These are phyloP conservation scores for Eupithecia pulchellata DNA, from an alignment of 2,888 invertebrate genomes.

Conservation along the genomic window DNA sequence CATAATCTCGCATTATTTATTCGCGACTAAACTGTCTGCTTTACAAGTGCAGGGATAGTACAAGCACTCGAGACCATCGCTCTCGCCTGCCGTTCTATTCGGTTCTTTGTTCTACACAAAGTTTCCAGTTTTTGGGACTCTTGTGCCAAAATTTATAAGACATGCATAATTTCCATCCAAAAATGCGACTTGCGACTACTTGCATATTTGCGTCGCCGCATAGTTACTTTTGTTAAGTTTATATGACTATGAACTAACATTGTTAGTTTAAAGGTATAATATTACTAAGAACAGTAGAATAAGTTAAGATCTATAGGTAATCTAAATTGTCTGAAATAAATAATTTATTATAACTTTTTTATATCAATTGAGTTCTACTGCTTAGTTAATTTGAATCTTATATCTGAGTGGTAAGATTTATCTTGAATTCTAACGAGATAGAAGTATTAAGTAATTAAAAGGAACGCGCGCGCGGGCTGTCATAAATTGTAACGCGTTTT, in stretches of 20 bases:
- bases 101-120: not conserved
- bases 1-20: constrained; percentile 85
- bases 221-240: no score
- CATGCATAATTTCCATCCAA: no score
- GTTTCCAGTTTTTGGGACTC: not conserved
- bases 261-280: no score
- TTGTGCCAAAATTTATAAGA: not conserved
- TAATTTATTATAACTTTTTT: no score
- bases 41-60: not conserved
- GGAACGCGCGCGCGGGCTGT: constrained; percentile 72
- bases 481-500: constrained; percentile 78
- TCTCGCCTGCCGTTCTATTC: not conserved
- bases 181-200: no score
- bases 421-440: not conserved
- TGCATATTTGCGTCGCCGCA: no score
- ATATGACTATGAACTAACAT: no score
- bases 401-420: constrained; percentile 1
- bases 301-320: no score
- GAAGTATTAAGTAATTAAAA: constrained; percentile 81
- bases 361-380: not conserved
- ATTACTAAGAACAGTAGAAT: no score
- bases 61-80: not conserved
- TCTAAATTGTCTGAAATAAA: no score
- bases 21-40: constrained; percentile 76
- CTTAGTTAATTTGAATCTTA: constrained; percentile 12